Conservation (phyloP, 1,140 invertebrate species). For the Leptestheria dahalacensis region DNA sequence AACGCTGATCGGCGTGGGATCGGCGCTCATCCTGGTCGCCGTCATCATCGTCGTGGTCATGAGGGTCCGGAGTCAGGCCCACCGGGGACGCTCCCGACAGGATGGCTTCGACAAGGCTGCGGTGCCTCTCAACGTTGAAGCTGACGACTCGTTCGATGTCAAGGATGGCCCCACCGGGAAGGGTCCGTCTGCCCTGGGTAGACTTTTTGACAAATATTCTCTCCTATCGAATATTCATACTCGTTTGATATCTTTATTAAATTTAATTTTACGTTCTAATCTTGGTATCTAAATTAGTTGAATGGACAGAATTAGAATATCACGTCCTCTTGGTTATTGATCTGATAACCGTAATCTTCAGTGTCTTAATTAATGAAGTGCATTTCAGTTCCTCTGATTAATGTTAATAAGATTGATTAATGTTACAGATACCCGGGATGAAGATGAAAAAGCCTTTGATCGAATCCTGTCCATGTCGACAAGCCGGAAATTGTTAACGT, state of each 20-base stretch:
- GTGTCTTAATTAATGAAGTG: not conserved
- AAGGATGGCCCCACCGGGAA: too few relatives aligned
- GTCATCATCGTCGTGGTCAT: conserved; percentile 51
- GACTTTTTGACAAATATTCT: too few relatives aligned
- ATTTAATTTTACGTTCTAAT: too few relatives aligned
- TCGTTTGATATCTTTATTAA: too few relatives aligned
- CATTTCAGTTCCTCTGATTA: not conserved
- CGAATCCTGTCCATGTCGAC: not conserved
- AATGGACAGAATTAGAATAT: too few relatives aligned
- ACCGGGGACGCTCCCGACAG: conserved; percentile 11
- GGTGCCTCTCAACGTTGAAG: conserved; percentile 40
- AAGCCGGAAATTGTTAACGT: not conserved
- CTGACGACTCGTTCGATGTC: conserved; percentile 30
- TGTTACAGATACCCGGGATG: not conserved
- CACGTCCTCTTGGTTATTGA: too few relatives aligned
- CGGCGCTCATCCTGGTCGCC: conserved; percentile 48
- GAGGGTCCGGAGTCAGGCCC: conserved; percentile 34
- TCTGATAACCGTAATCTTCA: too few relatives aligned
- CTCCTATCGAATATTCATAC: too few relatives aligned
- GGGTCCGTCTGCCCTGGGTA: too few relatives aligned
- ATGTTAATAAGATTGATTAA: not conserved
- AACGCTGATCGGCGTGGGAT: conserved; percentile 53
- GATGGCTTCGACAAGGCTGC: conserved; percentile 47
- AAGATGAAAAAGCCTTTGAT: not conserved
- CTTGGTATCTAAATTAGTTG: too few relatives aligned